A percentile compares a stretch with the other conserved stretches of the same genome.
These are phyloP conservation scores for Papilio machaon DNA, from an alignment of 1,140 invertebrate genomes.

Conservation along the genomic window DNA sequence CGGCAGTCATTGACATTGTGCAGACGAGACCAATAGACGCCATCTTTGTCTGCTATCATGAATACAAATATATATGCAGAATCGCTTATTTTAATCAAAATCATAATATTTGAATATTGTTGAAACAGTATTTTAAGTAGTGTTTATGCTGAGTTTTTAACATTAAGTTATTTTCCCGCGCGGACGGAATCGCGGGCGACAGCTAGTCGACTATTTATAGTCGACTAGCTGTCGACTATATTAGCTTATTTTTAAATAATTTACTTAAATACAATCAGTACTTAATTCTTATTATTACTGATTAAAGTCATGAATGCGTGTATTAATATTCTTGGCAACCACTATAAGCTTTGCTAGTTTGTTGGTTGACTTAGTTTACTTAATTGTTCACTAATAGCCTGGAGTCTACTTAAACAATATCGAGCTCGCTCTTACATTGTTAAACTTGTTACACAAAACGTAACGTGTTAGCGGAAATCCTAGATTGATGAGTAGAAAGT, in stretches of 20 bases:
- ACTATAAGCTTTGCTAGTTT: neutral
- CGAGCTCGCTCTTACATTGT: neutral
- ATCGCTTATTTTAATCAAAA: neutral
- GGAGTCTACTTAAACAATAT: neutral
- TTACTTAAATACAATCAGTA: neutral
- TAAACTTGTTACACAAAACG: neutral
- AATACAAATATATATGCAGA: conserved; percentile 23
- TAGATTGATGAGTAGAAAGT: no score
- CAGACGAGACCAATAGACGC: conserved; percentile 38
- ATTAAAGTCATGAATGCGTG: neutral
- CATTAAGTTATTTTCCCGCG: no score
- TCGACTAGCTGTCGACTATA: no score
- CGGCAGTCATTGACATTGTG: conserved; percentile 52
- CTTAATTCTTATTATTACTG: neutral
- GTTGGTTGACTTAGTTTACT: neutral
- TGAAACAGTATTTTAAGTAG: no score
- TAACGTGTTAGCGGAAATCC: neutral
- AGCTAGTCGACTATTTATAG: no score
- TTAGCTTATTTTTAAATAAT: no score
- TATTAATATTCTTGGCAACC: neutral
- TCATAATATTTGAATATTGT: neutral
- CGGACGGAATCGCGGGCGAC: no score
- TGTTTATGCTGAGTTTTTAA: no score
- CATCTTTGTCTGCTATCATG: conserved; percentile 17
- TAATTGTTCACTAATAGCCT: neutral